Evolutionary conservation across 2,113 vertebrate genomes (phyloP).

Genomic region (Leucoraja erinaceus): DNA sequence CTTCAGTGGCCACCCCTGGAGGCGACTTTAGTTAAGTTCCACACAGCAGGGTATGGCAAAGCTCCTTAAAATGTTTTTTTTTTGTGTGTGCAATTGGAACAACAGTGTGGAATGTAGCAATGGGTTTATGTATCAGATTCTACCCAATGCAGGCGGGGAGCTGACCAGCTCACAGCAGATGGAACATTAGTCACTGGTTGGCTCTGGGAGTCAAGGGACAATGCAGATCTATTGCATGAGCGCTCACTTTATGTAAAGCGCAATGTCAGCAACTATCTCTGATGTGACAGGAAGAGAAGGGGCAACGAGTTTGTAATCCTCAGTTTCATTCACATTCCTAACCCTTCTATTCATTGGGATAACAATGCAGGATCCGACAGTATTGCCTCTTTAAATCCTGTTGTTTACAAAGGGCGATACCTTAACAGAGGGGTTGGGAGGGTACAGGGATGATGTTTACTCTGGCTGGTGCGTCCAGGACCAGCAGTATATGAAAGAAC

Average conservation of each 20-base stretch:
- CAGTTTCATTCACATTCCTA: slow-evolving; percentile 16
- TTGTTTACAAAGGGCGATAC: not conserved
- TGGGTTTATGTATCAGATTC: not conserved
- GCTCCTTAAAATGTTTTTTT: not conserved
- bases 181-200: slow-evolving; percentile 6
- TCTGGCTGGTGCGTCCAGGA: no score
- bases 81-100: not conserved
- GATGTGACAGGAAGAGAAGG: not conserved
- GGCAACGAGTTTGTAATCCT: not conserved
- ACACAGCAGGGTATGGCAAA: not conserved
- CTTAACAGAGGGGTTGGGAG: not conserved
- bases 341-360: slow-evolving; percentile 4
- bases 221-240: slow-evolving; percentile 2
- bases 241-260: not conserved
- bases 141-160: not conserved
- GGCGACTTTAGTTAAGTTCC: not conserved
- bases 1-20: not conserved
- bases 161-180: not conserved
- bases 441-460: no score
- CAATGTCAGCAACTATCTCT: not conserved
- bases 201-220: not conserved
- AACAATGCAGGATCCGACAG: not conserved
- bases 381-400: slow-evolving; percentile 8
- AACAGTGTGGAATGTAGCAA: not conserved
- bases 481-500: no score